phyloP scores from a whole-genome alignment of 2,888 invertebrate genomes.

The Didymodactylos carnosus region DNA sequence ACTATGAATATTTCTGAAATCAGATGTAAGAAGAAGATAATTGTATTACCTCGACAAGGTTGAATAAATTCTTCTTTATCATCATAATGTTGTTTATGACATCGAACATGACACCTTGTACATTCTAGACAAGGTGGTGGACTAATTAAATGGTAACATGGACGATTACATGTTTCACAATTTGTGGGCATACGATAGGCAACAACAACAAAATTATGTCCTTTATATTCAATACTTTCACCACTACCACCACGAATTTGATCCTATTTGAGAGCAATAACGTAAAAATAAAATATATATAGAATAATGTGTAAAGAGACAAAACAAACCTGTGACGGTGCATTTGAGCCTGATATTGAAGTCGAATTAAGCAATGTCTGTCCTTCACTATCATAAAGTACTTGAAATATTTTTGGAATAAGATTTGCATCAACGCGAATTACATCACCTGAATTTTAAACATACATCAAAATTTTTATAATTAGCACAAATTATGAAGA shows the following conservation, averaged over 20 bases:
- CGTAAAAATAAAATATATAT: background rate
- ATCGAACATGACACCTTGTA: slow-evolving; percentile 70
- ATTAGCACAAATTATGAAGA: too few species aligned
- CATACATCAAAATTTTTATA: background rate
- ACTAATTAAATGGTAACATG: slow-evolving; percentile 88
- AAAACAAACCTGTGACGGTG: too few species aligned
- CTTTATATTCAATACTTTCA: slow-evolving; percentile 40
- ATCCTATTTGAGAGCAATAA: background rate
- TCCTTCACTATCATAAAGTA: slow-evolving; percentile 4
- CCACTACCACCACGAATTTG: background rate
- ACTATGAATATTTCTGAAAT: too few species aligned
- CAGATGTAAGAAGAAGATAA: background rate
- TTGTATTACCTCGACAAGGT: slow-evolving; percentile 44
- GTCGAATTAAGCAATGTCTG: background rate
- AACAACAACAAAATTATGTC: slow-evolving; percentile 85
- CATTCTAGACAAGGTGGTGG: slow-evolving; percentile 94
- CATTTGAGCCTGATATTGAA: background rate
- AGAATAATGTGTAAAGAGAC: background rate
- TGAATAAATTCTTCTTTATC: slow-evolving; percentile 63
- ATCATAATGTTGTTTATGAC: slow-evolving; percentile 86
- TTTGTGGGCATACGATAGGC: slow-evolving; percentile 93
- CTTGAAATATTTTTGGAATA: slow-evolving; percentile 69
- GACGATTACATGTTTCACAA: slow-evolving; percentile 89
- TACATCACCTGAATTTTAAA: slow-evolving; percentile 47
- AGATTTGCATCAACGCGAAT: slow-evolving; percentile 95